phyloP scores from a whole-genome alignment of 2,113 vertebrate species.

The Pluvialis apricaria region DNA sequence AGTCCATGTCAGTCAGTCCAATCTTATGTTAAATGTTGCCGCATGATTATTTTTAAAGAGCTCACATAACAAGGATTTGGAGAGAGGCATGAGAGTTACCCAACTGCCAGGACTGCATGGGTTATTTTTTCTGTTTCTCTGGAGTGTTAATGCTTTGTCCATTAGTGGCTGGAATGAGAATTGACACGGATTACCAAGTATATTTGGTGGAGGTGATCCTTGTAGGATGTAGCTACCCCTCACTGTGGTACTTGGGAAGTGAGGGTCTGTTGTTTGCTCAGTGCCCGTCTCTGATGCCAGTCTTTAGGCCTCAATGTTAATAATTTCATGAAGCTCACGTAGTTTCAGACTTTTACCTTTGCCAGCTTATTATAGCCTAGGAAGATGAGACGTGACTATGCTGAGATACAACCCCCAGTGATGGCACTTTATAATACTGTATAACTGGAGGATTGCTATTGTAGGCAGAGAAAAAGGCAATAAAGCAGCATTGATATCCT shows the following conservation, averaged over 20 bases:
- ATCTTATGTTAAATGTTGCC: not conserved
- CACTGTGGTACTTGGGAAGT: not conserved
- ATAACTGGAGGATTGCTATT: conserved; percentile 70
- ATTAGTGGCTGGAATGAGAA: not conserved
- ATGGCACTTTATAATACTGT: conserved; percentile 65
- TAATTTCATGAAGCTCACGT: conserved; percentile 14
- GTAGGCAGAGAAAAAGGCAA: conserved; percentile 74
- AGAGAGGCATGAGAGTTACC: not conserved
- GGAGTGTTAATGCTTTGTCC: not conserved
- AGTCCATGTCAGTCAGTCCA: not conserved
- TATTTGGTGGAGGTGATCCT: not conserved
- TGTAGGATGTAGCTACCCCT: not conserved
- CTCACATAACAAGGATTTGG: not conserved
- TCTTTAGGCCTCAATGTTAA: conserved; percentile 7
- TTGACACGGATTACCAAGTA: not conserved
- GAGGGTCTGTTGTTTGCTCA: not conserved
- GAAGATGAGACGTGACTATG: conserved; percentile 65
- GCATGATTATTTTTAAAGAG: not conserved
- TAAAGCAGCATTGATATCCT: conserved; percentile 75
- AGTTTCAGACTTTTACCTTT: conserved; percentile 38
- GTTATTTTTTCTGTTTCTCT: not conserved
- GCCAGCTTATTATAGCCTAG: conserved; percentile 50
- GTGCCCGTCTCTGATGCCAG: not conserved
- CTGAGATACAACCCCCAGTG: conserved; percentile 63
- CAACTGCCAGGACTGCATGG: rapidly evolving